These are phyloP conservation scores for Galemys pyrenaicus DNA, from an alignment of 2,113 vertebrate genomes.

Conservation along the genomic window DNA sequence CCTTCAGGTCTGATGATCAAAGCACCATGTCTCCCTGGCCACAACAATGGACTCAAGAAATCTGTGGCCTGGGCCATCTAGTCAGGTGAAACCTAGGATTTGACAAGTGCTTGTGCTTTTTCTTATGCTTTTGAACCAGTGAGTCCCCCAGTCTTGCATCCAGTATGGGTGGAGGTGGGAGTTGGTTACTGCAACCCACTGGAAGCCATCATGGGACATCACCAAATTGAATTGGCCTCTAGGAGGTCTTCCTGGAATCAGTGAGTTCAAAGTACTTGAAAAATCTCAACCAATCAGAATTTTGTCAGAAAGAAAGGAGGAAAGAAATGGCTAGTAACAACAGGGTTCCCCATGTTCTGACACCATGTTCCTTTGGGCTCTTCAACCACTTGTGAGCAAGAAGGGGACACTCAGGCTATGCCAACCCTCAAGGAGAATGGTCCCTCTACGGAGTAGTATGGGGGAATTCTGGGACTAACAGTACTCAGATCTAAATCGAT, in stretches of 20 bases:
- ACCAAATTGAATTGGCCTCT: not conserved
- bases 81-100: not conserved
- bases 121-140: not conserved
- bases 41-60: not conserved
- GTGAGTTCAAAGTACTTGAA: constrained; percentile 16
- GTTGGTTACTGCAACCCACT: not conserved
- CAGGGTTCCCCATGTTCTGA: not conserved
- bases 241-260: not conserved
- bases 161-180: too few relatives aligned
- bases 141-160: not conserved
- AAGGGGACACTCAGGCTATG: not conserved
- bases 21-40: not conserved
- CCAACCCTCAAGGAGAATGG: not conserved
- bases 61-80: not conserved
- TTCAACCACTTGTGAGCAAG: not conserved
- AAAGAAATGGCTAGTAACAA: not conserved
- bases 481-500: not conserved
- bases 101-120: not conserved
- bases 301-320: constrained; percentile 7
- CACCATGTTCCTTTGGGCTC: not conserved
- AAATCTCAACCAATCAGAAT: not conserved
- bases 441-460: not conserved
- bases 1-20: constrained; percentile 6
- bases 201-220: not conserved
- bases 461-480: not conserved